Conservation (phyloP, 2,797 vertebrate genomes). For the Nyctibius grandis region DNA sequence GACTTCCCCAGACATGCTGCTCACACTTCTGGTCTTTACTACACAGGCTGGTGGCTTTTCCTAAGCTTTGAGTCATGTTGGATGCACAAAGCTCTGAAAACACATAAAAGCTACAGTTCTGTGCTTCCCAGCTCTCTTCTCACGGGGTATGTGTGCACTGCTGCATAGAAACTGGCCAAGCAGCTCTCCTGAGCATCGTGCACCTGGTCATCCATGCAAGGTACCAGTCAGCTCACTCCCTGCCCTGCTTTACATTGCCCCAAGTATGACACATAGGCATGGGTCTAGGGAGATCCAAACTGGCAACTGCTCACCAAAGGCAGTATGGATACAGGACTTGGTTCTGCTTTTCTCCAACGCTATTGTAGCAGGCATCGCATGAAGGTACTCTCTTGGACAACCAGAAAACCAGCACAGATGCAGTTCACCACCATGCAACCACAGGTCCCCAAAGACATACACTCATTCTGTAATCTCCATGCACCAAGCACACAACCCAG, state of each 20-base stretch:
- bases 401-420: neutral
- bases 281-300: neutral
- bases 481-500: fast-evolving
- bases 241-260: neutral
- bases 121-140: neutral
- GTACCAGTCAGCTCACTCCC: neutral
- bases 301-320: neutral
- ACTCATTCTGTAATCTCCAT: neutral
- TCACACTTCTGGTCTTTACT: neutral
- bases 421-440: fast-evolving
- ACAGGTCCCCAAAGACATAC: neutral
- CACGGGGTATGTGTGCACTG: neutral
- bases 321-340: neutral
- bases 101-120: neutral
- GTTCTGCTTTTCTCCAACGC: neutral
- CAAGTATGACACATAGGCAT: fast-evolving
- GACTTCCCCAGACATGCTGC: neutral
- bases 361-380: fast-evolving
- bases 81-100: neutral
- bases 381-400: neutral
- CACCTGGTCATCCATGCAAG: neutral
- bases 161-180: neutral
- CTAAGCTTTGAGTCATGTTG: neutral
- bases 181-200: neutral
- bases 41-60: neutral